Evolutionary conservation across 2,113 vertebrate species (phyloP), one percentile per base, ranked within the genome.

Genomic region (Chrysemys picta): DNA sequence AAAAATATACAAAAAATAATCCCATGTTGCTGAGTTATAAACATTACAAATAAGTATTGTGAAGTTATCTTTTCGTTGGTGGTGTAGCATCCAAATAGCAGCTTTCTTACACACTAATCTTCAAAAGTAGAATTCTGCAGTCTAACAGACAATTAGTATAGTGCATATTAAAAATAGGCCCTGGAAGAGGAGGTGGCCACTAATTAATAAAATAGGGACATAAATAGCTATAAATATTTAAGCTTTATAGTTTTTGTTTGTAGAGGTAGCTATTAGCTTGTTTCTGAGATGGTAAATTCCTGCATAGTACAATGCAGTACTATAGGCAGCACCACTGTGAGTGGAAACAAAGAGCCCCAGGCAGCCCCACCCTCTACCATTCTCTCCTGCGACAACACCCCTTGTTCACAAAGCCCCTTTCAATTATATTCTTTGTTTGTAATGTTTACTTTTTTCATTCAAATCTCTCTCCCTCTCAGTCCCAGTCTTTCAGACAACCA

Each of bases 141-240:
- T 57, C 84, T 96, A 94, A 96, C 6, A 16, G 91, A 57, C 94
- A 97, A 95, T 91, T 92, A 93, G 85, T 93, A 84, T 82, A 93
- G 52, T 87, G 54, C 38, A 85, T 53, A 0, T 62, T 82, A 87
- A 91, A 25, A 78, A 8, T 80, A 31, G 4, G 5, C 75, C 72
- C 29, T 91, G 42, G 75, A 96, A 93, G 89, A 80, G 17, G 31
- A 96, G 78, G 72, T 93, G 86, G 85, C 79, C 91, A 52, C 89
- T 95, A 96, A 96, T 97, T 97, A 96, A 97, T 96, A 94, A 96
- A 92, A 91, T 89, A 8, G 80, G 96, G 84, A 27, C 56, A 90
- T 92, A 97, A 98, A 94, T 94, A 97, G 91, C 84, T 90, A 96
- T 97, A 98, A 98, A 98, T 98, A 98, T 98, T 98, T 98, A 95